A percentile compares a stretch with the other conserved stretches of the same genome.
These are phyloP conservation scores for Rhinoraja longicauda DNA, from an alignment of 2,797 vertebrate species.

Conservation along the genomic window DNA sequence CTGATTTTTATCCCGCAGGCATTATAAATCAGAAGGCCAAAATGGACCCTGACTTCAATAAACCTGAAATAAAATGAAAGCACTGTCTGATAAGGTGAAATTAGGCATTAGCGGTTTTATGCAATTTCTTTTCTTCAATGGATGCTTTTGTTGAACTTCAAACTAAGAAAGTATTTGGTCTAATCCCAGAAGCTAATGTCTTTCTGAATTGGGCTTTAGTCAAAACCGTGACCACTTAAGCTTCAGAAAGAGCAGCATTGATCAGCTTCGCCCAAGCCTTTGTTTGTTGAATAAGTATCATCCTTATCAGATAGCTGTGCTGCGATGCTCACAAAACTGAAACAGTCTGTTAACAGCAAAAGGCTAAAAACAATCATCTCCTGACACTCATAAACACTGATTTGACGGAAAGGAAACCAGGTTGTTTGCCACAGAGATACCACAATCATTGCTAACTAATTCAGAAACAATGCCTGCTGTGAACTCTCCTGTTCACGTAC, in stretches of 20 bases:
- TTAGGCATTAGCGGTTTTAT: neutral
- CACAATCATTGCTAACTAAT: neutral
- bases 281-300: constrained; percentile 21
- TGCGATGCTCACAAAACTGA: neutral
- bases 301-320: neutral
- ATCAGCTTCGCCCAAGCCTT: neutral
- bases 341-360: neutral
- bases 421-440: neutral
- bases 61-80: neutral
- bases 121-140: constrained; percentile 3
- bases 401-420: neutral
- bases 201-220: neutral
- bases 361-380: neutral
- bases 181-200: neutral
- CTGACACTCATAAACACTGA: neutral
- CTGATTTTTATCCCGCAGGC: neutral
- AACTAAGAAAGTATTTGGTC: neutral
- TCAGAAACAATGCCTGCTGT: neutral
- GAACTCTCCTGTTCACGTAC: neutral
- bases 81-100: neutral
- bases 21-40: neutral
- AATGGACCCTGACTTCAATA: neutral
- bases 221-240: neutral
- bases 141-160: neutral
- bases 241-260: neutral